Base-by-base conservation (phyloP, 2,113 vertebrate genomes). In the Campylorhamphus procurvoides region DNA sequence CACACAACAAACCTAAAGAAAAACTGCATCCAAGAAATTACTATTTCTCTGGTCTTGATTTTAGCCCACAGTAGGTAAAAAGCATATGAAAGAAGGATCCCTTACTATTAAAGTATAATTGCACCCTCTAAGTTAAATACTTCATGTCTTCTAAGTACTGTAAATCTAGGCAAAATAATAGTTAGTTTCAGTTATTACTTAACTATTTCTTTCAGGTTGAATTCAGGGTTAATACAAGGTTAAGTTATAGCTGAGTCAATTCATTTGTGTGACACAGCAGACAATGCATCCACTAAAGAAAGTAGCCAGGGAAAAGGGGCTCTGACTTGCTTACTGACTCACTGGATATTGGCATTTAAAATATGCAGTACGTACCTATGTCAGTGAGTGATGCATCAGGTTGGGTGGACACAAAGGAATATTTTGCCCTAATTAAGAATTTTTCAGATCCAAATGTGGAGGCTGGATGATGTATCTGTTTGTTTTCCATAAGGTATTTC, bases 211-310 rank as follows among this genome's bases (percentile, higher is more conserved):
- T 98, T 90, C 91, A 90, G 84, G 84, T 52, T 80, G 66, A 97
- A 77, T 89, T 22, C 7, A 72, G 85, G 72, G 94, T 97, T 68
- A 96, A 46, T 35, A n/a, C n/a, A 66, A 97, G 97, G 97, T 97
- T 93, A 98, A 82, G 33, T 39, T 89, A 80, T 67, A 91, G 80
- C 90, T 98, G 95, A 97, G 86, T 97, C 97, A 96, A 60, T 33
- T 64, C 16, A 2, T 63, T 85, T 37, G 1, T 28, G 80, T 95
- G 96, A 96, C 72, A 94, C 64, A 94, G 81, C 91, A 96, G 89
- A 84, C 52, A 18, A 3, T 67, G 59, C 76, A 97, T 76, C 91
- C 92, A 68, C 79, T 92, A 42, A 72, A 60, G 76, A 89, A 87
- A 86, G 60, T n/a, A 80, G 68, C 13, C 39, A 76, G 29, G 28